Conservation (phyloP, 2,888 invertebrate species). For the Zhengitettix transpicula region DNA sequence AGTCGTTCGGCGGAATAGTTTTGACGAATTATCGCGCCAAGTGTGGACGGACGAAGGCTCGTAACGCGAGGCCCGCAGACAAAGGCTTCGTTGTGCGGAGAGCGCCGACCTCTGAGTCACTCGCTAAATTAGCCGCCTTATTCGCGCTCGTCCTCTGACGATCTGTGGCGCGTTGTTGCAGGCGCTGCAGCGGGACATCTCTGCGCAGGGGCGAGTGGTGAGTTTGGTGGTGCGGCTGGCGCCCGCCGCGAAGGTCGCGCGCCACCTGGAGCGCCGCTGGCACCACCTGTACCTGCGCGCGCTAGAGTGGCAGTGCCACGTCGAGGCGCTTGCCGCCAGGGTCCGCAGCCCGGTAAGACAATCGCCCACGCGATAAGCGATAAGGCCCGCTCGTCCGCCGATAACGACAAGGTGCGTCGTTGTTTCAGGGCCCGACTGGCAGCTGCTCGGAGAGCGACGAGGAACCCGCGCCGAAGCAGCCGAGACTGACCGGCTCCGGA, state of each 20-base stretch:
- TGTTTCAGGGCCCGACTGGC: neutral
- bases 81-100: too few species aligned
- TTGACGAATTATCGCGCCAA: too few species aligned
- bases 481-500: constrained; percentile 32
- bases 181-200: constrained; percentile 85
- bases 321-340: constrained; percentile 53
- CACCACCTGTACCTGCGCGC: constrained; percentile 76
- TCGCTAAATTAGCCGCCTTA: too few species aligned
- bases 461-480: constrained; percentile 58
- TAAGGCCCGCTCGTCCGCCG: too few species aligned
- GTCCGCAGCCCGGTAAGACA: too few species aligned
- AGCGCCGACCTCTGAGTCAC: too few species aligned
- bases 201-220: constrained; percentile 76
- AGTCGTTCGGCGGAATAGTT: too few species aligned
- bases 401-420: too few species aligned
- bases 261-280: constrained; percentile 72
- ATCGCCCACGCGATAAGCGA: too few species aligned
- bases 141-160: too few species aligned
- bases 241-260: constrained; percentile 36
- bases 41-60: too few species aligned
- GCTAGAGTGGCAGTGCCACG: constrained; percentile 81
- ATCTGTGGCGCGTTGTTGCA: constrained; percentile 28
- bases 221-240: constrained; percentile 53
- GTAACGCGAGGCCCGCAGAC: too few species aligned
- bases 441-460: constrained; percentile 43